Evolutionary conservation across 2,888 invertebrate genomes (phyloP).

Genomic region (Lycocerus yunnanus): DNA sequence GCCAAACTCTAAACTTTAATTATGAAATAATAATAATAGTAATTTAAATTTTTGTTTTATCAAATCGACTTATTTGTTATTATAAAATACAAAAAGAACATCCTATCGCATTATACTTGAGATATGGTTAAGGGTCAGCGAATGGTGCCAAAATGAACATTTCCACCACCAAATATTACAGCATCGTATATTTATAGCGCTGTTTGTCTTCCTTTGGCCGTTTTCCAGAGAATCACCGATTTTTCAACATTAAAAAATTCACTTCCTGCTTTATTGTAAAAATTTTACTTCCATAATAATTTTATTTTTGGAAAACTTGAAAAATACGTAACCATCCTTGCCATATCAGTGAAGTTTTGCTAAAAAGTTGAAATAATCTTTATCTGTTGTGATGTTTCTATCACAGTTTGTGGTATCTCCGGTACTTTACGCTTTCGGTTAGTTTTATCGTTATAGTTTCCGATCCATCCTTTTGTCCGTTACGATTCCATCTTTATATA

Average conservation of each 20-base stretch:
- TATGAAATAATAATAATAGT: background rate
- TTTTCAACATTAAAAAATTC: background rate
- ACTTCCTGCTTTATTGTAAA: background rate
- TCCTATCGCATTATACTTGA: slow-evolving; percentile 24
- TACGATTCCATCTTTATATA: slow-evolving; percentile 37
- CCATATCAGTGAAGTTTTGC: slow-evolving; percentile 9
- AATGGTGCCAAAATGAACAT: slow-evolving; percentile 40
- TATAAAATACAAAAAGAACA: slow-evolving; percentile 26
- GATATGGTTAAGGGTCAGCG: slow-evolving; percentile 38
- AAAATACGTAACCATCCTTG: slow-evolving; percentile 9
- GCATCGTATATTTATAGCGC: slow-evolving; percentile 48
- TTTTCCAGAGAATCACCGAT: slow-evolving; percentile 38
- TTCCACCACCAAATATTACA: slow-evolving; percentile 45
- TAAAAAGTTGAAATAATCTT: slow-evolving; percentile 43
- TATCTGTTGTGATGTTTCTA: slow-evolving; percentile 50
- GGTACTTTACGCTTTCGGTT: slow-evolving; percentile 49
- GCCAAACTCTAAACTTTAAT: background rate
- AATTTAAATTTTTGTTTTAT: background rate
- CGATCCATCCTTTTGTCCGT: slow-evolving; percentile 50
- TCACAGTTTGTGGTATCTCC: slow-evolving; percentile 44
- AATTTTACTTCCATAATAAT: background rate
- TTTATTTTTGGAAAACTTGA: background rate
- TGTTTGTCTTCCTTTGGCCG: slow-evolving; percentile 50
- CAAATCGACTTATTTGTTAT: background rate
- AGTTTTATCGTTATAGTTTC: slow-evolving; percentile 54